phyloP scores from a whole-genome alignment of 2,888 invertebrate genomes.

The Caenorhabditis afra region DNA sequence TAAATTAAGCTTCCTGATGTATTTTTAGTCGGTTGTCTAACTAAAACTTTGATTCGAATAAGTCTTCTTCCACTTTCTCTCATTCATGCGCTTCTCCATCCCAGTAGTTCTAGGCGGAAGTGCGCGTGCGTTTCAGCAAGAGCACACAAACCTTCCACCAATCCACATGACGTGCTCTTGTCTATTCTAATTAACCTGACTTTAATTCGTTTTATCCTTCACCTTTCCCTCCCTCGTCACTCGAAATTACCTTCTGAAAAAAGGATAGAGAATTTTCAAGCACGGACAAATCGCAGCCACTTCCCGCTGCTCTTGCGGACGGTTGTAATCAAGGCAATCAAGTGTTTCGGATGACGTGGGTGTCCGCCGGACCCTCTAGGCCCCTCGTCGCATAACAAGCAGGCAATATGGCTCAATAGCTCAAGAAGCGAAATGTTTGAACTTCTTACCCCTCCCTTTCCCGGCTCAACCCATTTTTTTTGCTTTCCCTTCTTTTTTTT shows the following conservation, averaged over 20 bases:
- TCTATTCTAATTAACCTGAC: slow-evolving; percentile 41
- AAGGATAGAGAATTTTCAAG: slow-evolving; percentile 26
- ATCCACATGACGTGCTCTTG: slow-evolving; percentile 39
- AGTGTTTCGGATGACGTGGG: slow-evolving; percentile 15
- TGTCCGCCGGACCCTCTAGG: background rate
- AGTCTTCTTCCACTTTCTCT: background rate
- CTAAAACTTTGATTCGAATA: slow-evolving; percentile 41
- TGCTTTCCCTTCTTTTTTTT: slow-evolving; percentile 8
- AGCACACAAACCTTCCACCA: slow-evolving; percentile 15
- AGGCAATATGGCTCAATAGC: slow-evolving; percentile 51
- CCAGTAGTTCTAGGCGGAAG: slow-evolving; percentile 34
- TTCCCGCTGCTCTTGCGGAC: slow-evolving; percentile 7
- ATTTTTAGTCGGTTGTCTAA: slow-evolving; percentile 37
- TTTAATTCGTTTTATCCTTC: slow-evolving; percentile 11
- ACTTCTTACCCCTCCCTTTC: slow-evolving; percentile 26
- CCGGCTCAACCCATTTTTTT: slow-evolving; percentile 20
- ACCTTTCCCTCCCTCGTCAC: slow-evolving; percentile 15
- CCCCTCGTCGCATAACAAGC: slow-evolving; percentile 20
- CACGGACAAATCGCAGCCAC: slow-evolving; percentile 5
- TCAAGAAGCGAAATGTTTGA: slow-evolving; percentile 32
- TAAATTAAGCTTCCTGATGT: slow-evolving; percentile 15
- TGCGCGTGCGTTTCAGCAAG: slow-evolving; percentile 25
- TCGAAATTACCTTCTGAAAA: slow-evolving; percentile 16
- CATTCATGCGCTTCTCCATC: slow-evolving; percentile 8
- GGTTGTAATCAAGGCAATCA: slow-evolving; percentile 35